Evolutionary conservation across 2,888 invertebrate species (phyloP), one percentile per base, ranked within the genome.

Genomic region (Caenorhabditis angaria): DNA sequence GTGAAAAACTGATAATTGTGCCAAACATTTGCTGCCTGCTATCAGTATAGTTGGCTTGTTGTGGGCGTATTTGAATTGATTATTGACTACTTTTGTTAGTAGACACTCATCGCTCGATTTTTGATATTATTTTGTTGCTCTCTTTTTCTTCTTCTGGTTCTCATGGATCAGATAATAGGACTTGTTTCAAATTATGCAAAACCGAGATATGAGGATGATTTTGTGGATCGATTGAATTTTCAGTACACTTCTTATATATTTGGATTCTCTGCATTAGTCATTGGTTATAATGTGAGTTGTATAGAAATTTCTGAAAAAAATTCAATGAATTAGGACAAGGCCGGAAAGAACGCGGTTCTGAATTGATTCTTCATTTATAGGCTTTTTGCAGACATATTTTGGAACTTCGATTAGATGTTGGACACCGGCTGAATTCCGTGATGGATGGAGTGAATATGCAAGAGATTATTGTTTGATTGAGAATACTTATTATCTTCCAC

Each of bases 401-500:
- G 73, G 69, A n/a, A 65, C 63, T 1, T 65, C 85, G 22, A 86
- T 86, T 22, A 76, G 77, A 28, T 86, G 86, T 69, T 86, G 85
- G 79, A 81, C 84, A 20, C 86, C 86, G 14, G 84, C 83, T 50
- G 85, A 87, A 71, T 86, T 86, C 73, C 65, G 68, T 10, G 63
- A 50, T 50, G 88, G 89, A 64, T 89, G 89, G 88, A 88, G 88
- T 65, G 88, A 89, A 74, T 90, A 90, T 83, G 88, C 89, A 48
- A 87, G 89, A 77, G 89, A 89, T 83, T 89, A 89, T 60, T 90
- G 90, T 81, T 88, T 90, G 86, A 88, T 89, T 47, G 88, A 89
- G 65, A 89, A 89, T 83, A 90, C 90, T 18, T 90, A 89, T 70
- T 86, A 81, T 62, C 69, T 84, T 28, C 74, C 84, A n/a, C 32